phyloP scores from a whole-genome alignment of 1,140 invertebrate genomes.

The Pachypeltis micranthus region DNA sequence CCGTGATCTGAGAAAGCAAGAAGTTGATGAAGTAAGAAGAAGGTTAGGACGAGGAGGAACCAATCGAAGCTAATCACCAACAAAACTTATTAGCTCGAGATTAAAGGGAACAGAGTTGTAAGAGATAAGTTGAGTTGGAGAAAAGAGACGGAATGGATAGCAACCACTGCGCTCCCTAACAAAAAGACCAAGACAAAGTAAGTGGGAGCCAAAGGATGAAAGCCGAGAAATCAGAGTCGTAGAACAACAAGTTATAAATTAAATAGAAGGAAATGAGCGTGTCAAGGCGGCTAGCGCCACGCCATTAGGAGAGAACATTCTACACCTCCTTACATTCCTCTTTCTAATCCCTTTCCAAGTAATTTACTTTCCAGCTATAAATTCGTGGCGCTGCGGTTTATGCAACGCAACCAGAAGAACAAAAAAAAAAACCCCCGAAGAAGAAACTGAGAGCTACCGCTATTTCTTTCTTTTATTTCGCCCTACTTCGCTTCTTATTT shows the following conservation, averaged over 20 bases:
- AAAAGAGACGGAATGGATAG: neutral
- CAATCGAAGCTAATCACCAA: slow-evolving; percentile 7
- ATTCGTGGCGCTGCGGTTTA: neutral
- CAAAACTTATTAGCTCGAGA: slow-evolving; percentile 3
- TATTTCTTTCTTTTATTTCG: no score
- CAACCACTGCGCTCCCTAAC: neutral
- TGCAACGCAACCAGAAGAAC: neutral
- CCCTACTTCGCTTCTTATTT: no score
- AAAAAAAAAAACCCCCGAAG: no score
- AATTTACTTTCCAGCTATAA: neutral
- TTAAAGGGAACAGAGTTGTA: neutral
- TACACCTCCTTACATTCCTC: slow-evolving; percentile 8
- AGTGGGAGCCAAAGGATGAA: neutral
- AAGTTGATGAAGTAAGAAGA: neutral
- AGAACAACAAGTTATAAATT: slow-evolving; percentile 5
- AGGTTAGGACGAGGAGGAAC: neutral
- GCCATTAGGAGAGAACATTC: neutral
- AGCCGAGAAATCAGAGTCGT: neutral
- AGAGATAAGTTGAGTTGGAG: neutral
- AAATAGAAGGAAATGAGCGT: slow-evolving; percentile 7
- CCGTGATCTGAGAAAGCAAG: neutral
- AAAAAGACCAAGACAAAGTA: neutral
- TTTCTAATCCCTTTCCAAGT: slow-evolving; percentile 3
- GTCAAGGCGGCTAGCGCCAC: neutral
- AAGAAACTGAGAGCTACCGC: no score